A percentile compares a stretch with the other conserved stretches of the same genome.
These are phyloP conservation scores for Charina bottae DNA, from an alignment of 2,113 vertebrate species.

Conservation along the genomic window DNA sequence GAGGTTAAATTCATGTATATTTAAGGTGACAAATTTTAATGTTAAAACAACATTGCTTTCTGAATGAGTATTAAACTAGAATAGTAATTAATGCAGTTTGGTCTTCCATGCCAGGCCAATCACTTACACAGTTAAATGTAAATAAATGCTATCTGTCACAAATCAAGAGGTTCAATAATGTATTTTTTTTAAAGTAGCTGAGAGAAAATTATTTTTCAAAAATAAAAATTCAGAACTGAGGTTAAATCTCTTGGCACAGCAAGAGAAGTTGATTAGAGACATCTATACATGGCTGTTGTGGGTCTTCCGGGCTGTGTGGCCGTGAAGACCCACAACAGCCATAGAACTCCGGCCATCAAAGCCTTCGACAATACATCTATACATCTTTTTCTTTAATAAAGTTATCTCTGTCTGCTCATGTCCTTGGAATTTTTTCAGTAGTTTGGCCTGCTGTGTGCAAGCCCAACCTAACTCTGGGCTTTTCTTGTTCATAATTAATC, in stretches of 20 bases:
- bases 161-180: conserved; percentile 35
- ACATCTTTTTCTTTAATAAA: conserved; percentile 68
- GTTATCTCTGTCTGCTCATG: conserved; percentile 71
- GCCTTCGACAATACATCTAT: too few relatives aligned
- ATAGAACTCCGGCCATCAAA: too few relatives aligned
- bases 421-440: conserved; percentile 70
- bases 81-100: conserved; percentile 43
- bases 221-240: conserved; percentile 34
- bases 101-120: conserved; percentile 27
- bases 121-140: conserved; percentile 26
- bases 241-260: conserved; percentile 47
- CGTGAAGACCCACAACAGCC: too few relatives aligned
- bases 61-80: background rate
- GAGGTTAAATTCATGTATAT: conserved; percentile 5
- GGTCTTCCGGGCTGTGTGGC: too few relatives aligned
- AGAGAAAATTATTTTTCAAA: conserved; percentile 30
- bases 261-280: conserved; percentile 49
- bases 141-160: conserved; percentile 22
- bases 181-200: conserved; percentile 37
- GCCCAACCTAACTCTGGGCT: conserved; percentile 65
- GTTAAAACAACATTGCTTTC: conserved; percentile 24
- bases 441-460: conserved; percentile 66
- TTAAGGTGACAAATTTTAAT: conserved; percentile 39
- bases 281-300: conserved; percentile 58
- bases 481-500: conserved; percentile 80